phyloP scores from a whole-genome alignment of 2,113 vertebrate species.

The Malurus elegans region DNA sequence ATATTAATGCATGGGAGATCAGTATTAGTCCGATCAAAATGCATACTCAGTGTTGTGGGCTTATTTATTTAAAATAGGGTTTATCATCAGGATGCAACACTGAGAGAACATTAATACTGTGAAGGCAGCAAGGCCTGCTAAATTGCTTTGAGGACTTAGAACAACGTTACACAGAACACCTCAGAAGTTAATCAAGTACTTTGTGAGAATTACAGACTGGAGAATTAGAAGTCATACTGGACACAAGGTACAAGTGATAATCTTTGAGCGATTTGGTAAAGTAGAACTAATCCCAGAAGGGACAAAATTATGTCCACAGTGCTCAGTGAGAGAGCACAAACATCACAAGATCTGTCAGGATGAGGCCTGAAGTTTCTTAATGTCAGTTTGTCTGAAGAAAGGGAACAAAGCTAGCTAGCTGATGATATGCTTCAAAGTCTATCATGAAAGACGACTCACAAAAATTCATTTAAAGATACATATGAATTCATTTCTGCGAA shows the following conservation, averaged over 20 bases:
- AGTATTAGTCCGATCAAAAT: conserved; percentile 27
- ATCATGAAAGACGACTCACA: not conserved
- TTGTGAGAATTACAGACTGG: not conserved
- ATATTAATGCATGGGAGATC: conserved; percentile 39
- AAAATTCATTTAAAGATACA: not conserved
- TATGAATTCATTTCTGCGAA: not conserved
- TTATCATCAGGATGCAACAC: conserved; percentile 11
- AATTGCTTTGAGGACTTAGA: not conserved
- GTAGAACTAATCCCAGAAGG: not conserved
- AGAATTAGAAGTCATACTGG: not conserved
- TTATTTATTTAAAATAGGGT: conserved; percentile 26
- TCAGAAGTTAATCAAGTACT: conserved; percentile 15
- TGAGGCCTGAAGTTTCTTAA: not conserved
- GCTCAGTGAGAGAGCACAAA: not conserved
- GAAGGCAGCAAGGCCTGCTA: not conserved
- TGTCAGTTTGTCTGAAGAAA: not conserved
- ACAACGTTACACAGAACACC: not conserved
- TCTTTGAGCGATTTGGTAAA: not conserved
- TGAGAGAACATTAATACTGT: conserved; percentile 7
- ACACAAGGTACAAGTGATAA: not conserved
- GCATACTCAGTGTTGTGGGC: not conserved
- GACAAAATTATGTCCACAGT: not conserved
- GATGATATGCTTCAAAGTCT: not conserved
- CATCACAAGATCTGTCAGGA: not conserved
- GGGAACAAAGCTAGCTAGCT: not conserved